Conservation (phyloP, 2,797 vertebrate genomes). For the Hydrophis major region DNA sequence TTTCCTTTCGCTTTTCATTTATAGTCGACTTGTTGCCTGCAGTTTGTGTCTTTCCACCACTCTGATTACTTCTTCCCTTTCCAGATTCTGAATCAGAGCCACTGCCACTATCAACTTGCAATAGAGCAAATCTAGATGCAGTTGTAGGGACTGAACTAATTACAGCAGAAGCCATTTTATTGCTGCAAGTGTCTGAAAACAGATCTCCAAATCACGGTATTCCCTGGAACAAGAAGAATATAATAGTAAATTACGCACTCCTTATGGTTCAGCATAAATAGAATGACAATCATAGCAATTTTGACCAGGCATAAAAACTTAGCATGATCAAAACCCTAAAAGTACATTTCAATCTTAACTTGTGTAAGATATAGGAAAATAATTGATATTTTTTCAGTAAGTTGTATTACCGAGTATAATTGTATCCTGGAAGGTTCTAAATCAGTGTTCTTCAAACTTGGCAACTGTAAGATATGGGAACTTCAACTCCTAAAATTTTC, state of each 20-base stretch:
- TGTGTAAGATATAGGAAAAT: not conserved
- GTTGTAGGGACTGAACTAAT: constrained; percentile 86
- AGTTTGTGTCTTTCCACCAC: constrained; percentile 74
- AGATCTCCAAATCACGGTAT: not conserved
- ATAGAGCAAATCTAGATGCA: constrained; percentile 89
- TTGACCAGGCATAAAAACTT: not conserved
- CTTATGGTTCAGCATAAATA: not conserved
- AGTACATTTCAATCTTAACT: constrained; percentile 3
- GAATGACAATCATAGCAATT: not conserved
- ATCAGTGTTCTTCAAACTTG: not conserved
- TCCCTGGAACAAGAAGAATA: constrained; percentile 26
- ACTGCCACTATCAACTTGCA: constrained; percentile 90
- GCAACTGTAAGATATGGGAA: not conserved
- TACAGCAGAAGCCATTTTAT: constrained; percentile 82
- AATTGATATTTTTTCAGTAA: not conserved
- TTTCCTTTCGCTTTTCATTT: constrained; percentile 80
- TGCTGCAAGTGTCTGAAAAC: not conserved
- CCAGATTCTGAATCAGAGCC: constrained; percentile 84
- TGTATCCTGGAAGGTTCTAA: not conserved
- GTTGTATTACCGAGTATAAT: not conserved
- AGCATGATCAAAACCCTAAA: not conserved
- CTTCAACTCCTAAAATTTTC: not conserved
- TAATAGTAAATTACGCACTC: not conserved
- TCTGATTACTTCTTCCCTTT: constrained; percentile 74
- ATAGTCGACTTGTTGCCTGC: constrained; percentile 71